Evolutionary conservation across 2,797 vertebrate species (phyloP), one percentile per base, ranked within the genome.

Genomic region (Crenuchus spilurus): DNA sequence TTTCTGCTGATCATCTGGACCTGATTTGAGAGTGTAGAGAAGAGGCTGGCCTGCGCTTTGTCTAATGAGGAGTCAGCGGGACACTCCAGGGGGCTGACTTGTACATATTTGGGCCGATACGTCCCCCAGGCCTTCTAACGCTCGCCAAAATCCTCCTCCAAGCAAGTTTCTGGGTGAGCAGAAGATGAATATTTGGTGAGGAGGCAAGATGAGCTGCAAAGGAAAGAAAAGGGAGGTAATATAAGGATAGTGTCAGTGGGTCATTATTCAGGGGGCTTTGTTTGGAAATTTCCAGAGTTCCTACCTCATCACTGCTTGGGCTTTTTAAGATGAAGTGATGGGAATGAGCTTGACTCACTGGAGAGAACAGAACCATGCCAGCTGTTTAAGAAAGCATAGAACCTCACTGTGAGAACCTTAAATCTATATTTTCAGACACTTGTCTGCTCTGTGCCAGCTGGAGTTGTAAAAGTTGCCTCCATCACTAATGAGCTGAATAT

Each of bases 61-160:
- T 78, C 77, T 83, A 83, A 83, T 82, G 72, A 80, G 77, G 72
- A 82, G 60, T 67, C 78, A 54, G 68, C 71, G 58, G 70, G 79
- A 80, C 68, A 75, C 75, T 77, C 70, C 44, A 68, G 78, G 72
- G 79, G 78, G 70, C 81, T 83, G 77, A 80, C 70, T 83, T 66
- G 33, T 63, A 76, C 54, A 70, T 46, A 80, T 77, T 76, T 66
- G 46, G 52, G 57, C 66, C 54, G 76, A 83, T 78, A 70, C 75
- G 62, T 81, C 75, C 80, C 73, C 60, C 74, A 67, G 72, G 80
- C 80, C 72, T 85, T 80, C 82, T 81, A 80, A 80, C 75, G 70
- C 57, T 72, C 62, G 74, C 57, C 73, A 78, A 74, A 85, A 82
- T 52, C 42, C 51, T 65, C 26, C 18, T 66, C 18, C 11, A 33